Evolutionary conservation across 2,888 invertebrate species (phyloP).

Genomic region (Julus scanicus): DNA sequence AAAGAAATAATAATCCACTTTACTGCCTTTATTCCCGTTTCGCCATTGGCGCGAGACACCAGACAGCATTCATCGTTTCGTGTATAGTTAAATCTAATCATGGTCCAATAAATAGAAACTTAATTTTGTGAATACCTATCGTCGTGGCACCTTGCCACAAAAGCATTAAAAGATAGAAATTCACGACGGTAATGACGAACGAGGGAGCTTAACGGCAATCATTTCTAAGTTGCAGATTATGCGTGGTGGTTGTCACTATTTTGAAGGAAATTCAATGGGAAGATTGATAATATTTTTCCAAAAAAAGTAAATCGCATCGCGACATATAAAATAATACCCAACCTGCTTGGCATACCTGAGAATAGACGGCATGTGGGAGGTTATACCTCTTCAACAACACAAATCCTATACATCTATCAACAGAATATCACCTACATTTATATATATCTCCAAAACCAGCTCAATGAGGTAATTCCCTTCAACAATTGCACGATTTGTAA

Average conservation of each 20-base stretch:
- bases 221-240: conserved; percentile 42
- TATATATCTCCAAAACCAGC: no score
- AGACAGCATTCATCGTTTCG: neutral
- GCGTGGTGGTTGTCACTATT: neutral
- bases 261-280: conserved; percentile 19
- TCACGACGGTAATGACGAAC: neutral
- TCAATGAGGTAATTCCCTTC: no score
- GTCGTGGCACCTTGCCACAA: conserved; percentile 36
- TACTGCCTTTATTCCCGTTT: neutral
- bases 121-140: neutral
- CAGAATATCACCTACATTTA: no score
- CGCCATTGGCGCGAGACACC: neutral
- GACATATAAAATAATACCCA: neutral
- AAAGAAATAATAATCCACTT: neutral
- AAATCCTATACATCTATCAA: no score
- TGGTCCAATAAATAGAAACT: neutral
- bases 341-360: no score
- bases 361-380: no score
- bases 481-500: no score
- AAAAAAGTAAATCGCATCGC: neutral
- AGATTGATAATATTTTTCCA: neutral
- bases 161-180: conserved; percentile 39
- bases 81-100: conserved; percentile 32
- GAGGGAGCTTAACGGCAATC: conserved; percentile 27
- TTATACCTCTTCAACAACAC: no score